Base-by-base conservation (phyloP, 2,888 invertebrate genomes). In the Amphipoea oculea region DNA sequence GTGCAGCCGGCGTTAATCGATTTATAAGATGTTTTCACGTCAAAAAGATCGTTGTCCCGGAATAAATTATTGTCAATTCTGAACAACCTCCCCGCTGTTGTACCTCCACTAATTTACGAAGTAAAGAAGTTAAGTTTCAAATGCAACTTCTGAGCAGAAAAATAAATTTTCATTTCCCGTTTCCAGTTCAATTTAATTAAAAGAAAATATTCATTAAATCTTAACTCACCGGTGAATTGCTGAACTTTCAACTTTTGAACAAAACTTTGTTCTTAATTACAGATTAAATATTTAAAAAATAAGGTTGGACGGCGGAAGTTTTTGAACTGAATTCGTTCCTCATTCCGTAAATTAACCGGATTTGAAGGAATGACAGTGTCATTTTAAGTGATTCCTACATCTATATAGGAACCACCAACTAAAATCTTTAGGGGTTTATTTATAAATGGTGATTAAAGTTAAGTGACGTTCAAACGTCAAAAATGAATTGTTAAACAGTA, bases 21-120 rank as follows among this genome's bases (percentile, higher is more conserved):
- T 29, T 29, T 0, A 29, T 29, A 29, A 29, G 29, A 29, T 29
- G 0, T 29, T 29, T 1, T 29, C 29, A 29, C 29, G 29, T 29
- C 29, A 29, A 29, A 29, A 36, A 70, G 36, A 65, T 73, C 20
- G 45, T 60, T 81, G 42, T 29, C 54, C 42, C 4, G 7, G 67
- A 77, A 79, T 77, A 77, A 81, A 79, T 86, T 75, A 78, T 85
- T 88, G 70, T 68, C 62, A 73, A 79, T 81, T 57, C 68, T 42
- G 42, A 45, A 77, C 29, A 63, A 45, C 66, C 12, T 62, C 62
- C 60, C 40, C 60, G 5, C 36, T 66, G 51, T 54, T 81, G 63
- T 62, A 42, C 69, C 71, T 29, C 17, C 62, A 54, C 62, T 60
- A 76, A 79, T 86, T 82, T 73, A 86, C 36, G 73, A 78, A 82